Evolutionary conservation across 1,140 invertebrate genomes (phyloP), one percentile per base, ranked within the genome.

Genomic region (Drosophila varians): DNA sequence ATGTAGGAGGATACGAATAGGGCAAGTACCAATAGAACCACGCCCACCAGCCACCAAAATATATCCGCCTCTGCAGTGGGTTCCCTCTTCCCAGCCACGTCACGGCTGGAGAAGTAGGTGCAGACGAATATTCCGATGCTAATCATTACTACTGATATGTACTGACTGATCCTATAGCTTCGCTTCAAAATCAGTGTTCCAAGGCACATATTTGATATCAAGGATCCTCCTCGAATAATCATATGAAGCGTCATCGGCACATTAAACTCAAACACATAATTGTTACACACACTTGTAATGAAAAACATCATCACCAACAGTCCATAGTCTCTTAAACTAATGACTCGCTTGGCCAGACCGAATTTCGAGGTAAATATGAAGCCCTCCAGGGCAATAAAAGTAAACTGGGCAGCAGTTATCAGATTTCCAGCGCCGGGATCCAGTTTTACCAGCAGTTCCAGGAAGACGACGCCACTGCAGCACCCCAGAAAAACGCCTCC

Each of bases 241-340:
- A 99, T 99, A 90, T 99, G 98, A 0, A 99, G 92, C 8, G 99
- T 98, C 95, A 99, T 98, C 0, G 98, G 96, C 80, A 99, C 98
- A 90, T 99, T 98, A 80, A 98, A 99, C 89, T 96, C 95, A 78
- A 99, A 97, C 0, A 98, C 98, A 92, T 97, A 98, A 92, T 99
- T 99, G 91, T 99, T 99, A 12, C 96, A 95, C 4, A 99, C 96
- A 92, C 97, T 99, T 3, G 96, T 94, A 9, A 97, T 80, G 91
- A 99, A 99, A 91, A 99, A 99, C 92, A 99, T 95, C 1, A 94
- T 89, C 0, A 99, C 98, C 54, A 99, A 92, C 11, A 95, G 92
- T 0, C 96, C 75, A 91, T 99, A 99, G 74, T 96, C 94, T 69
- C 95, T 97, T 69, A 96, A 91, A 9, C 93, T 93, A 75, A 96